Base-by-base conservation (phyloP, 2,888 invertebrate genomes). In the Drosophila flavopinicola region DNA sequence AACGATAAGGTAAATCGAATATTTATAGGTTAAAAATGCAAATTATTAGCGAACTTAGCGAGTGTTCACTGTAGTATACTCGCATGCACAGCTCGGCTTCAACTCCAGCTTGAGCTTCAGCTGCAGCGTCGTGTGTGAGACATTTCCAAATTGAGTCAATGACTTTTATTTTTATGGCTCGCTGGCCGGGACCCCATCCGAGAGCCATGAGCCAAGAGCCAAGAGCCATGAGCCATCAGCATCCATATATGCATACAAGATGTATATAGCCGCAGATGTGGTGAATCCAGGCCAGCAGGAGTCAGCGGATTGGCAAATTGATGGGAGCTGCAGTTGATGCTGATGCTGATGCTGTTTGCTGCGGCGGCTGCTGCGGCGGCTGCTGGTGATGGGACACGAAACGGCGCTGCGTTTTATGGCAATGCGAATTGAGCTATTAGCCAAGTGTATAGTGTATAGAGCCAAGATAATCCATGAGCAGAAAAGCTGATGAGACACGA, bases 61-160 rank as follows among this genome's bases (percentile, higher is more conserved):
- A n/a, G n/a, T n/a, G n/a, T n/a, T n/a, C n/a, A n/a, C n/a, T n/a
- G n/a, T n/a, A n/a, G n/a, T n/a, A n/a, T n/a, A n/a, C n/a, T n/a
- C n/a, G n/a, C n/a, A n/a, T n/a, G n/a, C n/a, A n/a, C n/a, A n/a
- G n/a, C n/a, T n/a, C n/a, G n/a, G 25, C 13, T n/a, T 5, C 52
- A 47, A 15, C 44, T 29, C 6, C 25, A 38, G 23, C 33, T 54
- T 30, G 29, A 53, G 33, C 25, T 20, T 13, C 61, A 53, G 42
- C 35, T 10, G 23, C 33, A 41, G 32, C 64, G 59, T 61, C 69
- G 74, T 65, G 66, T 74, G 75, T 86, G 73, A 78, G 82, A 72
- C 75, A 75, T 77, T 85, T 79, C 84, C 78, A 85, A 80, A 83
- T 83, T 83, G 78, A 88, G 86, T 88, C 88, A 86, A 82, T 78